phyloP scores from a whole-genome alignment of 2,888 invertebrate genomes.

The Sinodicranocentrus sp. region DNA sequence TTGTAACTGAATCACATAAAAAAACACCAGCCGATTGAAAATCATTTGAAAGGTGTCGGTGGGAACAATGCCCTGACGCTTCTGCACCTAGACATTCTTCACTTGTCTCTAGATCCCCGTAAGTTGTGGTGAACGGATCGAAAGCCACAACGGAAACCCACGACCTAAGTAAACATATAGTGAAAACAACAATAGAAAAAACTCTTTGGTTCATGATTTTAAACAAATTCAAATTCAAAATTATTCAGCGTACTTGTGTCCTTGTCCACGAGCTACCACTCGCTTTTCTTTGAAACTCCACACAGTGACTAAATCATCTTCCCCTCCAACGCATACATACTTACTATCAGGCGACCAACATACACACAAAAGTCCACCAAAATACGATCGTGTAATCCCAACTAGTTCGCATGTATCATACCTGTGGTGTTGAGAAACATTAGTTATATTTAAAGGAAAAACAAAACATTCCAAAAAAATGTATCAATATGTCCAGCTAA shows the following conservation, averaged over 20 bases:
- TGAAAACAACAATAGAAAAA: too few relatives aligned
- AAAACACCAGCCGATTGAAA: constrained; percentile 75
- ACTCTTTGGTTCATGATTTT: too few relatives aligned
- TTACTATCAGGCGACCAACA: constrained; percentile 99
- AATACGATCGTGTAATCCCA: constrained; percentile 96
- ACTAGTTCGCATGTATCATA: constrained; percentile 98
- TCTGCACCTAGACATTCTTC: constrained; percentile 80
- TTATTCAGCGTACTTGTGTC: constrained; percentile 73
- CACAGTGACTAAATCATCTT: constrained; percentile 98
- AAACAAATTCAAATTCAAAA: background rate
- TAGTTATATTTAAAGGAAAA: too few relatives aligned
- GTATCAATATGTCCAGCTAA: too few relatives aligned
- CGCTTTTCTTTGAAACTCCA: constrained; percentile 96
- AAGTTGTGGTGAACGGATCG: constrained; percentile 90
- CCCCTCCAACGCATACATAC: constrained; percentile 97
- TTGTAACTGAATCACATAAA: constrained; percentile 74
- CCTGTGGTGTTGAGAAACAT: too few relatives aligned
- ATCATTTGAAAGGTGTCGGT: constrained; percentile 69
- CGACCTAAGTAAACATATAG: constrained; percentile 78
- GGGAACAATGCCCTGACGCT: constrained; percentile 73
- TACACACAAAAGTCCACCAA: constrained; percentile 97
- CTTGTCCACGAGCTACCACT: constrained; percentile 98
- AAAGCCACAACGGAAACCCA: constrained; percentile 99
- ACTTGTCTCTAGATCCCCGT: constrained; percentile 80
- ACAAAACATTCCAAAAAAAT: too few relatives aligned